Evolutionary conservation across 2,888 invertebrate species (phyloP).

Genomic region (Bursaphelenchus okinawaensis): DNA sequence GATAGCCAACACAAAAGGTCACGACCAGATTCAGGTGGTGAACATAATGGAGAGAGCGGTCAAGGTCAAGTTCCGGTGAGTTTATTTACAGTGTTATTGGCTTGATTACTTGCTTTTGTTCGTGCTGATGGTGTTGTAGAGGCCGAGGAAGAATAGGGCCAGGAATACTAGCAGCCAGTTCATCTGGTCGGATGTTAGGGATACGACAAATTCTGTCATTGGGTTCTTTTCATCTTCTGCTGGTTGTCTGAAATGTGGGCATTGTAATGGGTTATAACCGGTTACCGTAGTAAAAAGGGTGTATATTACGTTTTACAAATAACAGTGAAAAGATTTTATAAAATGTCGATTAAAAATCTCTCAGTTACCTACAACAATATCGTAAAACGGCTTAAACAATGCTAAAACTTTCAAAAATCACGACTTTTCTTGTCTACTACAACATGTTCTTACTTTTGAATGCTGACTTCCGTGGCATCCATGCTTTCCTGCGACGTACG

Average conservation of each 20-base stretch:
- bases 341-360: too few relatives aligned
- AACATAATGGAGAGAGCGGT: constrained; percentile 38
- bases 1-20: constrained; percentile 37
- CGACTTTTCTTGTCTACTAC: too few relatives aligned
- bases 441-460: background rate
- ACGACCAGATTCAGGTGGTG: constrained; percentile 42
- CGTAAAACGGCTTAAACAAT: background rate
- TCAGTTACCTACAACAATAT: background rate
- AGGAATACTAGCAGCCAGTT: background rate
- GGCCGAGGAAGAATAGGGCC: background rate
- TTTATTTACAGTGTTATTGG: background rate
- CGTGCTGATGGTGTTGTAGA: background rate
- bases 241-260: too few relatives aligned
- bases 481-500: too few relatives aligned
- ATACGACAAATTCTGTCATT: background rate
- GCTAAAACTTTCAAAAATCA: too few relatives aligned
- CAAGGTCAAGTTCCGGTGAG: constrained; percentile 39
- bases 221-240: background rate
- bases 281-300: too few relatives aligned
- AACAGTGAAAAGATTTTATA: too few relatives aligned
- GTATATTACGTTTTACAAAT: too few relatives aligned
- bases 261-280: too few relatives aligned
- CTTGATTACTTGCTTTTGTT: background rate
- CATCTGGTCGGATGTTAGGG: background rate
- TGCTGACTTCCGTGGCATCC: background rate